Evolutionary conservation across 2,888 invertebrate genomes (phyloP).

Genomic region (Pyrocoelia pectoralis): DNA sequence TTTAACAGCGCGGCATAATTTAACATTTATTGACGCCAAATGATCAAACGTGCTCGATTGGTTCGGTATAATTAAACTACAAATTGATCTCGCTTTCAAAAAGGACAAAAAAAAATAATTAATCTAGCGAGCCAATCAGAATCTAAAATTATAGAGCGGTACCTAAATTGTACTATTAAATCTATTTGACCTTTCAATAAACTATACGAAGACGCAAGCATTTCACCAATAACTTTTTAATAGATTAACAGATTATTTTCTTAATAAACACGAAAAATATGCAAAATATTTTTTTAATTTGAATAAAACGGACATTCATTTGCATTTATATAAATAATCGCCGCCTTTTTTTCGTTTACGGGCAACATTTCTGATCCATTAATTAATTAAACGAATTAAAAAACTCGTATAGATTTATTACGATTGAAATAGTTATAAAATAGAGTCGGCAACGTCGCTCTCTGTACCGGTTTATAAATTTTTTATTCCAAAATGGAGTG

Average conservation of each 20-base stretch:
- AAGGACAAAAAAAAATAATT: no score
- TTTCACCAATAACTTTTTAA: no score
- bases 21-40: no score
- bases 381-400: conserved; percentile 21
- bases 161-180: background rate
- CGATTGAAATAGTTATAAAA: conserved; percentile 7
- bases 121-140: background rate
- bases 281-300: conserved; percentile 9
- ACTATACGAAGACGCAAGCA: no score
- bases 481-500: conserved; percentile 15
- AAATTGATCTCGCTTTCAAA: no score
- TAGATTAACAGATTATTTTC: no score
- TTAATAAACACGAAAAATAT: background rate
- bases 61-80: no score
- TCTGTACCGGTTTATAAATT: conserved; percentile 30
- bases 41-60: no score
- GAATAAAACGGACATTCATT: conserved; percentile 18
- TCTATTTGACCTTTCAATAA: no score
- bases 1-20: no score
- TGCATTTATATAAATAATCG: conserved; percentile 13
- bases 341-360: conserved; percentile 13
- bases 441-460: conserved; percentile 28
- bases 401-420: conserved; percentile 17
- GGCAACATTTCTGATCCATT: conserved; percentile 9
- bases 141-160: background rate